phyloP scores from a whole-genome alignment of 2,888 invertebrate species.

The Malthinus seriepunctatus region DNA sequence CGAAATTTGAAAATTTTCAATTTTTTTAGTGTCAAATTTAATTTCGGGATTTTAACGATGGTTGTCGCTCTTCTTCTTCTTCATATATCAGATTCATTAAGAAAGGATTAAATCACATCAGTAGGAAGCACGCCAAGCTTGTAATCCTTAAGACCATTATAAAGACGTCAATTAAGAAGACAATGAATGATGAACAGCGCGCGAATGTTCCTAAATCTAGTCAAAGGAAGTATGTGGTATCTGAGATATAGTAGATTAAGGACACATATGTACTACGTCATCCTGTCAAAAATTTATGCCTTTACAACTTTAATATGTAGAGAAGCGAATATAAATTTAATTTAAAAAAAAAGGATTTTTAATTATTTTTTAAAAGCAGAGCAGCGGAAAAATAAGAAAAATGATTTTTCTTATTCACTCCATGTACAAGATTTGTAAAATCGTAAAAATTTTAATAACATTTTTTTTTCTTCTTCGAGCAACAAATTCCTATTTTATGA shows the following conservation, averaged over 20 bases:
- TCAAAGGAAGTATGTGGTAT: conserved; percentile 19
- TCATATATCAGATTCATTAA: conserved; percentile 11
- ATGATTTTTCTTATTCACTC: no score
- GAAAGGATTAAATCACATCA: conserved; percentile 15
- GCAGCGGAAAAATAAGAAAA: no score
- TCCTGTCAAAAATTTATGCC: conserved; percentile 18
- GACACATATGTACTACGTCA: conserved; percentile 17
- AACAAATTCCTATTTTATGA: no score
- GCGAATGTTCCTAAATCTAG: conserved; percentile 19
- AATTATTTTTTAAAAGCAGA: background rate
- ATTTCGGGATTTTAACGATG: background rate
- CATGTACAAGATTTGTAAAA: no score
- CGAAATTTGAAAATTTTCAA: no score
- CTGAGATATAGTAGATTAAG: conserved; percentile 17
- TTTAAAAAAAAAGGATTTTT: conserved; percentile 15
- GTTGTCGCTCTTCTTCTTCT: background rate
- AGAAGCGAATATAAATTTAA: conserved; percentile 8
- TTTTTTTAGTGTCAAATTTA: no score
- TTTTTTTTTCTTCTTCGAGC: no score
- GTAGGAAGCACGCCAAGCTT: conserved; percentile 12
- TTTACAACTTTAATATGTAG: conserved; percentile 8
- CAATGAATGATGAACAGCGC: conserved; percentile 23
- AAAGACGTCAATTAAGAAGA: conserved; percentile 23
- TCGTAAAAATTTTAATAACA: no score
- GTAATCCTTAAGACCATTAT: conserved; percentile 21